phyloP scores from a whole-genome alignment of 2,113 vertebrate genomes.

The Atrichornis clamosus region DNA sequence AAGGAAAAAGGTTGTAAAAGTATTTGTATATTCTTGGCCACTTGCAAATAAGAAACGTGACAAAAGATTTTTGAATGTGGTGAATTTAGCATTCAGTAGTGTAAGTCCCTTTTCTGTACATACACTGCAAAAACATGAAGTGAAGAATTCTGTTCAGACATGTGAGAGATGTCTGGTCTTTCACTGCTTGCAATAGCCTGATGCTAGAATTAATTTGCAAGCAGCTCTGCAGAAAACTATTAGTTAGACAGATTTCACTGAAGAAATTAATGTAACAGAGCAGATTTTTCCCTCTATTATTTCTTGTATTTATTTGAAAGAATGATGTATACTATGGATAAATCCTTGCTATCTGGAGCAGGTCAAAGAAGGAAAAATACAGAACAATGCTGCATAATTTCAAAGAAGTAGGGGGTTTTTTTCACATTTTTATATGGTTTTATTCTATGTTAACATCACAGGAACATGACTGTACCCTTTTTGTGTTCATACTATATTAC shows the following conservation, averaged over 20 bases:
- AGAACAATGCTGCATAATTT: not conserved
- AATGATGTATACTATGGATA: not conserved
- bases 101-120: not conserved
- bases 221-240: not conserved
- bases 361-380: not conserved
- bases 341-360: not conserved
- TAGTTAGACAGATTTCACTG: not conserved
- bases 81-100: not conserved
- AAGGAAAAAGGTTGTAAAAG: constrained; percentile 77
- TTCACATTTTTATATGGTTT: not conserved
- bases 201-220: not conserved
- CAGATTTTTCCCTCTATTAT: not conserved
- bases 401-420: not conserved
- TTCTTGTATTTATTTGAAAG: not conserved
- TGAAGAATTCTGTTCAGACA: not conserved
- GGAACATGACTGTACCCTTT: not conserved
- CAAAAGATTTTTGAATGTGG: not conserved
- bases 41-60: not conserved
- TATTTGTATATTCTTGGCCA: not conserved
- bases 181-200: not conserved
- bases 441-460: not conserved
- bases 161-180: not conserved
- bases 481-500: fast-evolving
- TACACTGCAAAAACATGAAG: not conserved
- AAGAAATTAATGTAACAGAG: not conserved